Base-by-base conservation (phyloP, 2,797 vertebrate species). In the Chrosomus eos region DNA sequence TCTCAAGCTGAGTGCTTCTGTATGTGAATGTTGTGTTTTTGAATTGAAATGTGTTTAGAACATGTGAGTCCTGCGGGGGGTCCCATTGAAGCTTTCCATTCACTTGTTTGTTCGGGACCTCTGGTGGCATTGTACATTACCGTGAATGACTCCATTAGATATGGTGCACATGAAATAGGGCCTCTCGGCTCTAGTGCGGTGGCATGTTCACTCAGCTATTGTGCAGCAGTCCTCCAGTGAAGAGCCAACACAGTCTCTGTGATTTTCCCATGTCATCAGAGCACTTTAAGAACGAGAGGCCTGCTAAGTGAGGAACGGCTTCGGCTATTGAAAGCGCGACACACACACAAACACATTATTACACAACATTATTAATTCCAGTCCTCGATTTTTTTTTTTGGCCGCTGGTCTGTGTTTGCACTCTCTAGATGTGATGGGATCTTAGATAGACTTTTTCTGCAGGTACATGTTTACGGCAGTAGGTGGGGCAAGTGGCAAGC, bases 101-200 rank as follows among this genome's bases (percentile, higher is more conserved):
- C 87, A 80, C 11, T 38, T 81, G 85, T 90, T 78, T 88, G 85
- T 92, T 74, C 85, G 88, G 88, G 87, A 0, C 21, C 85, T 91
- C 85, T 78, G 80, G 55, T 87, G 89, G 89, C 83, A 90, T 92
- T 93, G 89, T 94, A 92, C 92, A 93, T 91, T 93, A 91, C 85
- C 72, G 82, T 93, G 92, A 94, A 94, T 88, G 88, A 91, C 87
- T 80, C 87, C 91, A 91, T 94, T 94, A 92, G 92, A 90, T 90
- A 92, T 72, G 82, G 88, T 88, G 77, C 76, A 40, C 72, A 84
- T 70, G 72, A 51, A 82, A 73, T 26, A 75, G n/a, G 82, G 77
- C 86, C 75, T 82, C 83, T 48, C 21, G 38, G 26, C 31, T 75
- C 58, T 72, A 68, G 45, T 80, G 82, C 70, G 78, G 38, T 21